phyloP scores from a whole-genome alignment of 2,797 vertebrate species.

The Onychomys leucogaster region DNA sequence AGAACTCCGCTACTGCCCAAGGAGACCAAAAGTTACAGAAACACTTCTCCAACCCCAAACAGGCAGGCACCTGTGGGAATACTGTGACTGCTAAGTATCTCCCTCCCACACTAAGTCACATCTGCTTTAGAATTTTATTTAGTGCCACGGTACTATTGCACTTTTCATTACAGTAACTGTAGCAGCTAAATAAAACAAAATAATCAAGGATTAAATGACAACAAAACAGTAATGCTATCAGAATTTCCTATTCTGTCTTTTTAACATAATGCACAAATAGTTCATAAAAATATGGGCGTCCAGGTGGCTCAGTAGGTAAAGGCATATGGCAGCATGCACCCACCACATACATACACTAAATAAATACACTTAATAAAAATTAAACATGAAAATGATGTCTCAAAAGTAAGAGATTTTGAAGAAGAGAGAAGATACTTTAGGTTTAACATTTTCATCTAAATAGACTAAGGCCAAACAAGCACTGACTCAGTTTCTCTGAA shows the following conservation, averaged over 20 bases:
- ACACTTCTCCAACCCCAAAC: constrained; percentile 1
- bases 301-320: neutral
- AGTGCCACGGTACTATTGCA: neutral
- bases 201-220: neutral
- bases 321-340: neutral
- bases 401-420: constrained; percentile 1
- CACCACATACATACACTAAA: neutral
- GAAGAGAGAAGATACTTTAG: neutral
- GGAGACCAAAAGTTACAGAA: neutral
- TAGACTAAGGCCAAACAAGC: neutral
- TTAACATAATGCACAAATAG: neutral
- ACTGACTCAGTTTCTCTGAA: neutral
- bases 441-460: constrained; percentile 42
- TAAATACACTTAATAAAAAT: neutral
- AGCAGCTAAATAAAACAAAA: neutral
- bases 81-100: neutral
- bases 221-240: neutral
- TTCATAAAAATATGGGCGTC: neutral
- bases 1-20: neutral
- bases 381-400: neutral
- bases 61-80: constrained; percentile 13
- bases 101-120: neutral
- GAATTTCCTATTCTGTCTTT: neutral
- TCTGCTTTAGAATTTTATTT: neutral
- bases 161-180: neutral